Percentiles rank a stretch among this genome's conserved stretches.
Evolutionary conservation across 2,888 invertebrate species (phyloP).

Genomic region (Luperina testacea): DNA sequence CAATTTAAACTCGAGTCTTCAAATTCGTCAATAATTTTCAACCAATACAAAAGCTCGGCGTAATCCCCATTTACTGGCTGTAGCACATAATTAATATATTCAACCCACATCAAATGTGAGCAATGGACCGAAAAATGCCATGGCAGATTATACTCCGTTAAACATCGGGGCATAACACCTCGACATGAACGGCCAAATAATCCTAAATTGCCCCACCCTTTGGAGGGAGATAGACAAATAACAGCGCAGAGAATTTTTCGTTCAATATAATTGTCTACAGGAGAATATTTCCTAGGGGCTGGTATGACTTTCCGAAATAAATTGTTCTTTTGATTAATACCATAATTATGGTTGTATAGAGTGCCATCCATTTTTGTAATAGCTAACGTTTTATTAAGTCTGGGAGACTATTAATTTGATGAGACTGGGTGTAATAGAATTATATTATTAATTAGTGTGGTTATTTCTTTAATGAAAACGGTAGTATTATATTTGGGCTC

Average conservation of each 20-base stretch:
- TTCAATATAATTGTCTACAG: conserved; percentile 59
- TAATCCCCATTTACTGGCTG: conserved; percentile 37
- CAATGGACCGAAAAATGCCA: conserved; percentile 72
- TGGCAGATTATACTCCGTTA: conserved; percentile 69
- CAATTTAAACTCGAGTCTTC: conserved; percentile 43
- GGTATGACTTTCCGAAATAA: conserved; percentile 59
- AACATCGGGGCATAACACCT: conserved; percentile 66
- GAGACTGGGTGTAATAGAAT: conserved; percentile 44
- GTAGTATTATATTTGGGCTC: neutral
- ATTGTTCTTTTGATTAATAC: conserved; percentile 61
- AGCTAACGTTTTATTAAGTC: conserved; percentile 56
- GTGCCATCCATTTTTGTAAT: conserved; percentile 54
- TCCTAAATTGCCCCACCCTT: conserved; percentile 42
- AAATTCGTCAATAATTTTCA: conserved; percentile 50
- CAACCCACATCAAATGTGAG: conserved; percentile 55
- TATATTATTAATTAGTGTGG: conserved; percentile 27
- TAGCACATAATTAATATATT: conserved; percentile 56
- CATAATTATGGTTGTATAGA: conserved; percentile 56
- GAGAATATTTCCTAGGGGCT: conserved; percentile 48
- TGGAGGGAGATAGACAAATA: conserved; percentile 52
- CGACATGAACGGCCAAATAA: conserved; percentile 41
- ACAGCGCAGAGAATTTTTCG: conserved; percentile 52
- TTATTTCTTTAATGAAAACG: conserved; percentile 10
- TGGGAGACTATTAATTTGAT: conserved; percentile 49
- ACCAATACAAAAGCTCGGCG: conserved; percentile 31